phyloP scores from a whole-genome alignment of 2,797 vertebrate species.

The Monodelphis domestica region DNA sequence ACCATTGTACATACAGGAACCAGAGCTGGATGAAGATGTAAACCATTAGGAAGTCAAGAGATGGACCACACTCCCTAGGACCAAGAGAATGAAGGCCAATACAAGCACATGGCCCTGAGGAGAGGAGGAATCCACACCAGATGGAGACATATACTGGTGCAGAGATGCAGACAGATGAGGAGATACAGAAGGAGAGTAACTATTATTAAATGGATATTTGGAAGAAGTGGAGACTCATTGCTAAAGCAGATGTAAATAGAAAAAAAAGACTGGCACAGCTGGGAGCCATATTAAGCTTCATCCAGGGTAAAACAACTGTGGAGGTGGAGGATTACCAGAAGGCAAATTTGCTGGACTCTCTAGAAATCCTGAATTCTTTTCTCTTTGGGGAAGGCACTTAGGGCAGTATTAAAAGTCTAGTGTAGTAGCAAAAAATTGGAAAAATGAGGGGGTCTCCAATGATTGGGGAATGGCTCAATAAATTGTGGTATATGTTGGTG shows the following conservation, averaged over 20 bases:
- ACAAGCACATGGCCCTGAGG: not conserved
- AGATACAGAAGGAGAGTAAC: not conserved
- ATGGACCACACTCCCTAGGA: not conserved
- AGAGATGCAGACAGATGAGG: not conserved
- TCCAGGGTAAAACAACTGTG: not conserved
- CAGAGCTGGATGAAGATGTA: not conserved
- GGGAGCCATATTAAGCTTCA: not conserved
- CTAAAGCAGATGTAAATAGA: not conserved
- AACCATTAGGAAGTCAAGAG: not conserved
- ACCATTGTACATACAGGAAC: not conserved
- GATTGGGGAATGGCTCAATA: too few species aligned
- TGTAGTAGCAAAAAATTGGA: too few species aligned
- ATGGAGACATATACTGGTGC: not conserved
- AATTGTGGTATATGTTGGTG: too few species aligned
- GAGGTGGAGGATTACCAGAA: not conserved
- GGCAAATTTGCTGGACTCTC: not conserved
- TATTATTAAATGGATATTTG: not conserved
- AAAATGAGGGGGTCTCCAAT: too few species aligned
- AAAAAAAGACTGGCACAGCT: not conserved
- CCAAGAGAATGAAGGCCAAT: not conserved
- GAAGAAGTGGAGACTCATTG: not conserved
- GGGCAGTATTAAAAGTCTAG: not conserved
- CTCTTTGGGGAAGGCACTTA: not conserved
- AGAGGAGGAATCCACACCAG: not conserved
- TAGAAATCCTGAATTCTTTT: not conserved